Base-by-base conservation (phyloP, 1,140 invertebrate species). In the Nasonia giraulti region DNA sequence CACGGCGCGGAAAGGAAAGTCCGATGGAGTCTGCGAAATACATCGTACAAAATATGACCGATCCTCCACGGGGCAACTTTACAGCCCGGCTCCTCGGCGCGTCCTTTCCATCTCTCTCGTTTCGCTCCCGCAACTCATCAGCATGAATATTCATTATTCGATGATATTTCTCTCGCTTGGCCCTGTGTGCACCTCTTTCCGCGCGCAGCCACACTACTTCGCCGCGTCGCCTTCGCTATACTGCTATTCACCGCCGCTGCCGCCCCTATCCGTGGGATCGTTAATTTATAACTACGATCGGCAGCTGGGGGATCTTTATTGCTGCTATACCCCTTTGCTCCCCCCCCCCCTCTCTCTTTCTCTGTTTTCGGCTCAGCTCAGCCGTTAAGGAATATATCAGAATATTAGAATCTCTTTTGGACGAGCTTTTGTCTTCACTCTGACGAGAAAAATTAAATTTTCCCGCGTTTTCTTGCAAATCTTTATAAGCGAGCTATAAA, bases 91-190 rank as follows among this genome's bases (percentile, higher is more conserved):
- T 89, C 87, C 87, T 89, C 88, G 82, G 80, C 86, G 88, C 88
- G 85, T 88, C 89, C 89, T 88, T 90, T 90, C 89, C 87, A 90
- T 90, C 90, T 91, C 90, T 91, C 89, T 89, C 87, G 86, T 88
- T 88, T 85, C 79, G 88, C 89, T 91, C 90, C 89, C 90, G 89
- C 91, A 90, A 92, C 91, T 92, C 92, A 92, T 93, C 91, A 90
- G 88, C 92, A 93, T 93, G 92, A 93, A 93, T 93, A 93, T 93
- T 93, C 92, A 93, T 93, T 91, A 91, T 92, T 93, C 91, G 92
- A 93, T 92, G 92, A 93, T 93, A 93, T 93, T 93, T 93, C 92
- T 91, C 91, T 89, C 33, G 33, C 88, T 86, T 88, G 89, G 88
- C 86, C 84, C 87, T 85, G 87, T 84, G 86, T 71, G 31, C 80